Evolutionary conservation across 2,888 invertebrate genomes (phyloP).

Genomic region (Crematogaster levior): DNA sequence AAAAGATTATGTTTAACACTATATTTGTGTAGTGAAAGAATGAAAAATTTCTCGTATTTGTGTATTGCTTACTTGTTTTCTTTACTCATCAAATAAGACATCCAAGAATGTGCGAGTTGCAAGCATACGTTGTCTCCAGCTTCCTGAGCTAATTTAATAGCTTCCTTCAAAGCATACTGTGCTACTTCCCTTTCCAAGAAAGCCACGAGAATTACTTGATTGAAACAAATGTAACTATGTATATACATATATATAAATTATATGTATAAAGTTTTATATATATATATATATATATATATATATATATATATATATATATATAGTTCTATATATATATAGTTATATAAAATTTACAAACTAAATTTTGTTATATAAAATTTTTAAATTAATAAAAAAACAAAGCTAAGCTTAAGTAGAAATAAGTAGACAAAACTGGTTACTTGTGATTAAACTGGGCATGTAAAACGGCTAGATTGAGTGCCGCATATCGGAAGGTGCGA

Average conservation of each 20-base stretch:
- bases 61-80: slow-evolving; percentile 78
- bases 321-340: slow-evolving; percentile 20
- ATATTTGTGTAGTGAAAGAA: no score
- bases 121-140: slow-evolving; percentile 94
- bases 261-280: no score
- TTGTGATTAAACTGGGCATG: slow-evolving; percentile 94
- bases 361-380: slow-evolving; percentile 25
- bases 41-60: neutral
- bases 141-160: slow-evolving; percentile 95
- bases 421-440: slow-evolving; percentile 85
- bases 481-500: slow-evolving; percentile 94
- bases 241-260: no score
- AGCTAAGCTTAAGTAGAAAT: neutral
- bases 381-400: slow-evolving; percentile 7
- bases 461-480: slow-evolving; percentile 95
- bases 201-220: slow-evolving; percentile 27
- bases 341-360: slow-evolving; percentile 37
- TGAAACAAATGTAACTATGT: slow-evolving; percentile 13
- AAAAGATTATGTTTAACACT: neutral
- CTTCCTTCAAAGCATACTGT: slow-evolving; percentile 93
- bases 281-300: no score
- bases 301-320: no score
- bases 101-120: slow-evolving; percentile 94
- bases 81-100: slow-evolving; percentile 88
- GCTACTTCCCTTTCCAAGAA: slow-evolving; percentile 90